Evolutionary conservation across 2,888 invertebrate species (phyloP).

Genomic region (Scaptomyza caliginosa): DNA sequence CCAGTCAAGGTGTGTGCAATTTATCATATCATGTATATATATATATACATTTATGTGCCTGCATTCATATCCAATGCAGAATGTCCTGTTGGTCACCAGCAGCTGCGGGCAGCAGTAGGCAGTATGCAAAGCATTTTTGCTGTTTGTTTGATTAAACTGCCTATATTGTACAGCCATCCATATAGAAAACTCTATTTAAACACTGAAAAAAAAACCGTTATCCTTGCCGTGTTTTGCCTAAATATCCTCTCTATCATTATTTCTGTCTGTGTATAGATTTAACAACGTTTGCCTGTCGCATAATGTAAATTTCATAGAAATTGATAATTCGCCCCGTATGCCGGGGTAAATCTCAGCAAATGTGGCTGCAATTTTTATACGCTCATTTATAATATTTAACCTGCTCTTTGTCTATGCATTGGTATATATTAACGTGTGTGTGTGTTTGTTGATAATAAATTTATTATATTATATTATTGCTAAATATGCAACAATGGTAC

Average conservation of each 20-base stretch:
- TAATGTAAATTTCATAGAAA: constrained; percentile 49
- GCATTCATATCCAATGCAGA: constrained; percentile 62
- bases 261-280: neutral
- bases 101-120: constrained; percentile 1
- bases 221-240: no score
- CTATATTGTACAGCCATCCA: constrained; percentile 1
- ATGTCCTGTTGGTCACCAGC: constrained; percentile 41
- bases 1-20: constrained; percentile 63
- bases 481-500: constrained; percentile 76
- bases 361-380: constrained; percentile 56
- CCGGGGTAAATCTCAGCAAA: constrained; percentile 44
- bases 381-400: constrained; percentile 67
- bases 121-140: constrained; percentile 24
- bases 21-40: constrained; percentile 57
- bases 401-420: constrained; percentile 30
- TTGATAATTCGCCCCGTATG: constrained; percentile 56
- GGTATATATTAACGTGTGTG: constrained; percentile 9
- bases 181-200: neutral
- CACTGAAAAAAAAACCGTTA: neutral
- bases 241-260: no score
- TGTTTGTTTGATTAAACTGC: constrained; percentile 45
- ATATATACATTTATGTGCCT: neutral
- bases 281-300: constrained; percentile 22
- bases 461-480: constrained; percentile 78
- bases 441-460: constrained; percentile 63